phyloP scores from a whole-genome alignment of 2,888 invertebrate genomes.

The Seira ritae region DNA sequence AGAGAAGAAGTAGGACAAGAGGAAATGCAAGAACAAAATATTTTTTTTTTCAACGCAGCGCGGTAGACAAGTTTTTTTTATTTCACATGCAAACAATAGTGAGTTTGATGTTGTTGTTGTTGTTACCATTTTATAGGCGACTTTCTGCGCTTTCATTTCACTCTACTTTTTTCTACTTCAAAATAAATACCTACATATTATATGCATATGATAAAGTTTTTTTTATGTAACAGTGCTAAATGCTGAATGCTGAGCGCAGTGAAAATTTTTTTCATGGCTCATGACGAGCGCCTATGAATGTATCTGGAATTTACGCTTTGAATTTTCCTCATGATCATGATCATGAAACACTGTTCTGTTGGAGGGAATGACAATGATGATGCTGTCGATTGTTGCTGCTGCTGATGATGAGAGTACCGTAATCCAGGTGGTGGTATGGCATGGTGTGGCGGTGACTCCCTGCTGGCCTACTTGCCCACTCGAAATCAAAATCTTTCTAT shows the following conservation, averaged over 20 bases:
- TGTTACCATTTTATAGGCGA: too few species aligned
- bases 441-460: conserved; percentile 58
- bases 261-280: too few species aligned
- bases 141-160: conserved; percentile 7
- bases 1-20: conserved; percentile 56
- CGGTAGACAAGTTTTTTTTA: too few species aligned
- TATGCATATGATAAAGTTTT: too few species aligned
- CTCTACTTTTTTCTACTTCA: background rate
- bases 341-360: background rate
- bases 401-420: conserved; percentile 45
- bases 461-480: conserved; percentile 59
- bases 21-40: conserved; percentile 57
- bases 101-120: too few species aligned
- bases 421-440: conserved; percentile 59
- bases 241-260: too few species aligned
- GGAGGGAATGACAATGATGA: background rate
- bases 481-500: background rate
- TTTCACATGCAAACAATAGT: conserved; percentile 25
- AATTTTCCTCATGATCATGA: too few species aligned
- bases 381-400: background rate
- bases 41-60: background rate
- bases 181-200: too few species aligned
- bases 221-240: too few species aligned
- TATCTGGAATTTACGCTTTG: too few species aligned
- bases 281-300: too few species aligned